Evolutionary conservation across 2,113 vertebrate genomes (phyloP).

Genomic region (Mustelus asterias): DNA sequence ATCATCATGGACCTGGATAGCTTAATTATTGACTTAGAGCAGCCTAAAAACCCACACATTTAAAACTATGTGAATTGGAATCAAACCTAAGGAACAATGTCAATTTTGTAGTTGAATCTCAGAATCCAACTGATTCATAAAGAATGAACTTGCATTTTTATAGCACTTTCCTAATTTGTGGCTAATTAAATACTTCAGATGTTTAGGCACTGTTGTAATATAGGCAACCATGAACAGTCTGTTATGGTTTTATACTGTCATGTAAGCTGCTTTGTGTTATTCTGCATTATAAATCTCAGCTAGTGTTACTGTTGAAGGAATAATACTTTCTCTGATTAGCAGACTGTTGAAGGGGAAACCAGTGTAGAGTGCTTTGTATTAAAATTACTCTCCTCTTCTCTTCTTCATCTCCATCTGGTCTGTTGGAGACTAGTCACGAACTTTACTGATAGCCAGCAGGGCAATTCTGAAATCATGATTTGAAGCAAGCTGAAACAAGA

Average conservation of each 20-base stretch:
- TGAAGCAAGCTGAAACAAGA: neutral
- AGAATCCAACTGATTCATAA: neutral
- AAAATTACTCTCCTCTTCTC: neutral
- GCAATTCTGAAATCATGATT: neutral
- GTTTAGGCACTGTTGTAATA: neutral
- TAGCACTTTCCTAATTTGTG: neutral
- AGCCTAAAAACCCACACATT: neutral
- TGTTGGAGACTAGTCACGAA: neutral
- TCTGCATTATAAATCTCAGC: neutral
- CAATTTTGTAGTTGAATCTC: constrained; percentile 5
- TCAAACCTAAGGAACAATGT: neutral
- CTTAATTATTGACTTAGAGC: neutral
- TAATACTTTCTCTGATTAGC: neutral
- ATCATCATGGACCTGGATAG: neutral
- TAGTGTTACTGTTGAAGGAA: neutral
- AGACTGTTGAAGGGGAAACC: neutral
- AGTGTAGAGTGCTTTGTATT: neutral
- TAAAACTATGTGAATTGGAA: neutral
- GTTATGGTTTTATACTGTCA: neutral
- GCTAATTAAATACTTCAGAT: neutral
- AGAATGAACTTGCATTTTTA: constrained; percentile 10
- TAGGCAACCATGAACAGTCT: neutral
- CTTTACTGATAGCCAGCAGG: neutral
- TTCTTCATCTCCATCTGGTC: neutral
- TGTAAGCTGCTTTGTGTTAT: neutral